Percentiles rank a stretch among this genome's conserved stretches.
phyloP scores from a whole-genome alignment of 1,140 invertebrate genomes.

The Aphaenogaster floridana region DNA sequence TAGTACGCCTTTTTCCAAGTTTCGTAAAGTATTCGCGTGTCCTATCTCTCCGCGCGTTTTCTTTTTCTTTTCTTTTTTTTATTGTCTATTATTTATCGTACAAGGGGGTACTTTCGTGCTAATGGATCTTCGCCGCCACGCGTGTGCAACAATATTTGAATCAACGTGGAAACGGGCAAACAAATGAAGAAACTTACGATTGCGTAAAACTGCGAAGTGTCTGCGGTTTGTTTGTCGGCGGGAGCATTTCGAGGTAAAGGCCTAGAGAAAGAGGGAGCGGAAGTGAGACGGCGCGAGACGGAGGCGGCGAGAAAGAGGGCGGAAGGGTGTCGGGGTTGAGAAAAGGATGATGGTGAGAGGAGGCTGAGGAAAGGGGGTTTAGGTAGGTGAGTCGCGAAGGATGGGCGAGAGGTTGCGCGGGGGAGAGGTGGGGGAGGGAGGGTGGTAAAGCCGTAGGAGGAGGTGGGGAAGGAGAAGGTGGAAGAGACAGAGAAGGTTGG shows the following conservation, averaged over 20 bases:
- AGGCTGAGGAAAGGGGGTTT: constrained; percentile 71
- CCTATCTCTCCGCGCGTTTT: constrained; percentile 40
- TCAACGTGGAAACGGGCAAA: constrained; percentile 68
- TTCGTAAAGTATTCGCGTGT: constrained; percentile 28
- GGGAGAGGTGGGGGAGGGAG: constrained; percentile 72
- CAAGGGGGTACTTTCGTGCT: constrained; percentile 2
- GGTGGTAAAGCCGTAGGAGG: constrained; percentile 71
- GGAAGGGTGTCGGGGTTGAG: constrained; percentile 70
- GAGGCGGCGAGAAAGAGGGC: constrained; percentile 63
- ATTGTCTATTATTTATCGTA: constrained; percentile 45
- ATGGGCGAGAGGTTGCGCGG: constrained; percentile 70
- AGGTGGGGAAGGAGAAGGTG: constrained; percentile 75
- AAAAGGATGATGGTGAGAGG: constrained; percentile 66
- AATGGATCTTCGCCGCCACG: constrained; percentile 6
- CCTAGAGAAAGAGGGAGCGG: constrained; percentile 64
- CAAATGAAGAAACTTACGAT: constrained; percentile 78
- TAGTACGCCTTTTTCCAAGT: background rate
- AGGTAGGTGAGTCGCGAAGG: constrained; percentile 81
- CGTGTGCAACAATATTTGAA: constrained; percentile 70
- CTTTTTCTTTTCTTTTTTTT: background rate
- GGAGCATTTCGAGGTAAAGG: constrained; percentile 75
- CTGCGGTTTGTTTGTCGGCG: constrained; percentile 79
- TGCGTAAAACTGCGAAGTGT: constrained; percentile 79
- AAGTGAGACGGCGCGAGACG: constrained; percentile 65
- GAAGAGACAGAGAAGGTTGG: constrained; percentile 79